Evolutionary conservation across 1,140 invertebrate species (phyloP), one percentile per base, ranked within the genome.

Genomic region (Camponotus pennsylvanicus): DNA sequence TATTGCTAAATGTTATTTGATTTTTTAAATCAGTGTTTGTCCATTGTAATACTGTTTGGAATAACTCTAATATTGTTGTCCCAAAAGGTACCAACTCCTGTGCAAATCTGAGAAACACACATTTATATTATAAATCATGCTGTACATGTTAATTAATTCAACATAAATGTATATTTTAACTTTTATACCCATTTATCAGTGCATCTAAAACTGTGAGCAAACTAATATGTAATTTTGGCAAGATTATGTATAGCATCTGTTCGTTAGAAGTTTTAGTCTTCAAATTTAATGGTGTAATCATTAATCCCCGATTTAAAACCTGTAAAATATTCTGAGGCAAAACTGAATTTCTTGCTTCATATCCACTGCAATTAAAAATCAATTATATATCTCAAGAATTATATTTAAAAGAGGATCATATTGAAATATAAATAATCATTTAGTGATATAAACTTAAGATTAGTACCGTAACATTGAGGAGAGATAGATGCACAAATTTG

Each of bases 401-500:
- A 52, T 37, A 21, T 52, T 57, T 59, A 21, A 55, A 27, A 6
- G 0, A 37, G 6, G 4, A 49, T 42, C 0, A 42, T 32, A 40
- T 49, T 21, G 34, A 59, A 9, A 84, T 21, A 61, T 52, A 18
- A 52, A 15, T 15, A 49, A 70, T 76, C 3, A 82, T 64, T 77
- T 77, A 78, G 63, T 85, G 15, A 61, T 52, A 55, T 61, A 84
- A 13, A 86, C 69, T 73, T 61, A 78, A 42, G 7, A 57, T 11
- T 89, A 15, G 7, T 87, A 94, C 94, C 89, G 63, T 9, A 94
- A 84, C 89, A 94, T 93, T 21, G 89, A 92, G 11, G 92, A 91
- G 11, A 95, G 89, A 78, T 92, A 94, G 64, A 85, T 37, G 78
- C 93, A 93, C 5, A 95, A 52, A 86, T 95, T 95, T 1, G 42